These are phyloP conservation scores for Rhincodon typus DNA, from an alignment of 2,797 vertebrate genomes.

Conservation along the genomic window DNA sequence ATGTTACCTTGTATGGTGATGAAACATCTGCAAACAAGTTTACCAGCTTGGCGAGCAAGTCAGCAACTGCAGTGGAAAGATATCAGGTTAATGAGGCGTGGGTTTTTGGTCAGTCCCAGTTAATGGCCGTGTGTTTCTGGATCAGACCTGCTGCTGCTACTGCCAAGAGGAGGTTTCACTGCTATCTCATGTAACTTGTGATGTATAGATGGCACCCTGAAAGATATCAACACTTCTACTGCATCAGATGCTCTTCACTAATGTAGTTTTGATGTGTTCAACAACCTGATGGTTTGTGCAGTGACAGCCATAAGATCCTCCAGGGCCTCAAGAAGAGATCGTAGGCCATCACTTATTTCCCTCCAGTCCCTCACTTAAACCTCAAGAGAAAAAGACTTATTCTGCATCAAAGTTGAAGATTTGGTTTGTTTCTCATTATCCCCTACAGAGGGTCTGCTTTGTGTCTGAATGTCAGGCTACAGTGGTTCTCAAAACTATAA, in stretches of 20 bases:
- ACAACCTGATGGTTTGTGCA: not conserved
- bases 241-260: not conserved
- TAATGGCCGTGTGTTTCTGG: no score
- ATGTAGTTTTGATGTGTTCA: not conserved
- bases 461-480: not conserved
- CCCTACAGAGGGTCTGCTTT: not conserved
- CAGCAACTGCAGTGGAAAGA: no score
- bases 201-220: no score
- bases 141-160: no score
- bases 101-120: no score
- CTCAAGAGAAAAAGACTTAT: not conserved
- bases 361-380: not conserved
- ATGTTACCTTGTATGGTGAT: no score
- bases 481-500: not conserved
- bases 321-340: not conserved
- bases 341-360: not conserved
- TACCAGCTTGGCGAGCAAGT: no score
- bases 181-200: no score
- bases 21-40: no score
- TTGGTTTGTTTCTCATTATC: no score
- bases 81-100: no score
- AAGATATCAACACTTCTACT: not conserved
- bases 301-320: not conserved
- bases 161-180: no score
- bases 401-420: not conserved